Evolutionary conservation across 2,888 invertebrate species (phyloP), one percentile per base, ranked within the genome.

Genomic region (Cryptus armator): DNA sequence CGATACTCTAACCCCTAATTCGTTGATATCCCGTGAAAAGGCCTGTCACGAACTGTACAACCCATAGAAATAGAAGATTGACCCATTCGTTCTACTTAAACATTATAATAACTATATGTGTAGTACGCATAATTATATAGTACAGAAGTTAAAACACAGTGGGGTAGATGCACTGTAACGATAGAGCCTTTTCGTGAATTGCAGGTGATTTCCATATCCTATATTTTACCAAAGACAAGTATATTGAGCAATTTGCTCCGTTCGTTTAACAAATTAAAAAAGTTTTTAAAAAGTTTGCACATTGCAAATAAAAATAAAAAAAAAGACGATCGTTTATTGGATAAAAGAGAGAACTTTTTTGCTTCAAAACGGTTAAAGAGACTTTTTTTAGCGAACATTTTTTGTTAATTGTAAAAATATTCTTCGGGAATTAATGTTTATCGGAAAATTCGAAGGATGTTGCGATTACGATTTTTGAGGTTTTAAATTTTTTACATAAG

Each of bases 21-120:
- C 82, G 67, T 81, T 85, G 74, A 79, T 70, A 75, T 79, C 66
- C 70, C 51, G 66, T 79, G 68, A 70, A 85, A 78, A 67, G 44
- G 19, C 71, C 66, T 64, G 76, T 84, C 75, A 71, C 56, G 70
- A 71, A 64, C 46, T 64, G 75, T 12, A 62, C 29, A 32, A 16
- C 59, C 46, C 56, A 9, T 44, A 9, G 10, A 44, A 2, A 2
- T 9, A 29, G 24, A 19, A 16, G 72, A 74, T 74, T 74, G 62
- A 74, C n/a, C 32, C 32, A 44, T 74, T 62, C 29, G 62, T 29
- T 74, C 29, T 46, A 62, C 16, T 9, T 14, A 14, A 44, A 62
- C 43, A 44, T 37, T 59, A 74, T 56, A 74, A 62, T 9, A 62
- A 56, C 56, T 9, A 12, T 19, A 19, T 62, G 29, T 32, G 29